Base-by-base conservation (phyloP, 2,113 vertebrate species). In the Tragelaphus strepsiceros region DNA sequence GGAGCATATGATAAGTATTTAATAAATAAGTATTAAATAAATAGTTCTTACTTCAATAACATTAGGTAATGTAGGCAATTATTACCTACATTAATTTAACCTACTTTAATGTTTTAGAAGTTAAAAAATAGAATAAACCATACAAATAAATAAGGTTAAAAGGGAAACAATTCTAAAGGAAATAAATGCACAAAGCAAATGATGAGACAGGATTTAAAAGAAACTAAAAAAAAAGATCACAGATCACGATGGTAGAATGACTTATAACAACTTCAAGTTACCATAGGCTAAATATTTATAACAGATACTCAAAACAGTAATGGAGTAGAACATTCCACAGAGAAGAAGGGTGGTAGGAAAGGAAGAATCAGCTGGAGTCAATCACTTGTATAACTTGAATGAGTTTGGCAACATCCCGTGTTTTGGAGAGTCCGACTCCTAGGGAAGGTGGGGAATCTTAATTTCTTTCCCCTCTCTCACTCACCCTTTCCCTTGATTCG, bases 1-100 rank as follows among this genome's bases (percentile, higher is more conserved):
- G 53, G 84, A 91, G 7, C 14, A 58, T 54, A 62, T 39, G 67
- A 21, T 82, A 96, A 94, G 5, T 84, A 85, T n/a, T 95, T 22
- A 67, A 62, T 82, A 88, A 92, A 94, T 95, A 93, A 78, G 1
- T 86, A 61, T 90, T 49, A 95, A 94, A 83, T 97, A 82, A 90
- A 85, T 90, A 59, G 11, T 53, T 96, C 28, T 92, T 61, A 83
- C 30, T 67, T 97, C 51, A 90, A 64, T 80, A 94, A 67, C 30
- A 74, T 82, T 86, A 74, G 16, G 7, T 12, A 85, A 84, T 80
- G 49, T 43, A 43, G 39, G 39, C 39, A 43, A 43, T 43, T 43
- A 43, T 43, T 43, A 43, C 39, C 39, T 43, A 43, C 43, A 1
- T 43, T 43, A 61, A 86, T 80, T 96, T 88, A 78, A 95, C 81